phyloP scores from a whole-genome alignment of 2,113 vertebrate species.

The Alethe castanea region DNA sequence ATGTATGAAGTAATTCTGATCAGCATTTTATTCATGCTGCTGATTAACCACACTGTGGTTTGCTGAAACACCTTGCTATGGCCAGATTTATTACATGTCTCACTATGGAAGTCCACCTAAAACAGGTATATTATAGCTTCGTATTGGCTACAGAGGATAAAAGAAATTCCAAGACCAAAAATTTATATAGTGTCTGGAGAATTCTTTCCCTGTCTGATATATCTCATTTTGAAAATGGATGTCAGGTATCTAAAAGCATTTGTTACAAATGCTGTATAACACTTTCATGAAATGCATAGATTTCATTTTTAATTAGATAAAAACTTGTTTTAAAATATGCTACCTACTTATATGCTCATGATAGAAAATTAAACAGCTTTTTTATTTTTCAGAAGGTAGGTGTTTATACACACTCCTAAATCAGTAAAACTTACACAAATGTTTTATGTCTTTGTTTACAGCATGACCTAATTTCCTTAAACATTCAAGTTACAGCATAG shows the following conservation, averaged over 20 bases:
- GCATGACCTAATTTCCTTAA: background rate
- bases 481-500: background rate
- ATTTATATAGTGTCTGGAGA: background rate
- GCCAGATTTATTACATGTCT: background rate
- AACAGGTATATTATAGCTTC: slow-evolving; percentile 22
- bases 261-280: background rate
- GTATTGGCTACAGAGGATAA: slow-evolving; percentile 12
- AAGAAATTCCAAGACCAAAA: slow-evolving; percentile 41
- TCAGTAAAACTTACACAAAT: background rate
- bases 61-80: background rate
- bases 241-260: background rate
- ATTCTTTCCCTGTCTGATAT: slow-evolving; percentile 19
- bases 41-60: background rate
- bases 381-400: background rate
- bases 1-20: background rate
- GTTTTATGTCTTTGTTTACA: background rate
- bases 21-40: background rate
- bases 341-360: background rate
- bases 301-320: background rate
- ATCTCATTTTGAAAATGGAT: slow-evolving; percentile 27
- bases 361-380: background rate
- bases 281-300: slow-evolving; percentile 18
- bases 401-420: background rate
- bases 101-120: background rate
- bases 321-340: background rate